phyloP scores from a whole-genome alignment of 53 echinoderm and acorn worm species.

The Crossaster papposus region DNA sequence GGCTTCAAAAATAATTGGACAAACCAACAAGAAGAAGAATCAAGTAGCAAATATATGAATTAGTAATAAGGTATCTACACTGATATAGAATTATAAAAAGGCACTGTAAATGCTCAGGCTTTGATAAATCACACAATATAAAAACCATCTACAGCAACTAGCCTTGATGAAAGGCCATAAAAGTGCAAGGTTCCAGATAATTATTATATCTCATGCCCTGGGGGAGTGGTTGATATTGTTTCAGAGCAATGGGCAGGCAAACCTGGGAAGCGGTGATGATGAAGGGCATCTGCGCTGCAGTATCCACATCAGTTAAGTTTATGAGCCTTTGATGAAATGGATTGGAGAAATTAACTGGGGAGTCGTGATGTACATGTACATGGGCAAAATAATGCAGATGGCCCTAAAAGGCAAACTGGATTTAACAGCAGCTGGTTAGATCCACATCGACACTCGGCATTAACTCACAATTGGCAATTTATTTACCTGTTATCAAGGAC shows the following conservation, averaged over 20 bases:
- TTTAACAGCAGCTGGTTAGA: too few species aligned
- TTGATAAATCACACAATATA: background rate
- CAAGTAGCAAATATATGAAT: background rate
- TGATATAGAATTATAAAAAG: too few species aligned
- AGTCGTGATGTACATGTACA: too few species aligned
- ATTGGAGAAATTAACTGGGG: background rate
- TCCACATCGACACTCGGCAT: too few species aligned
- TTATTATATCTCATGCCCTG: background rate
- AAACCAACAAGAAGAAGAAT: background rate
- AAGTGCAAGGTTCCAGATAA: background rate
- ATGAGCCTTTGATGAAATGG: background rate
- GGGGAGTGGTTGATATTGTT: conserved; percentile 19
- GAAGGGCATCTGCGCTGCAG: background rate
- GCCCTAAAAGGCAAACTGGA: too few species aligned
- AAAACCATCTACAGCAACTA: background rate
- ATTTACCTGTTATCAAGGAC: too few species aligned
- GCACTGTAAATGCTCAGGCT: background rate
- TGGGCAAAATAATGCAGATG: too few species aligned
- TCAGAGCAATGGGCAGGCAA: conserved; percentile 33
- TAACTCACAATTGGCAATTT: too few species aligned
- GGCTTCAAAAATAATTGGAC: background rate
- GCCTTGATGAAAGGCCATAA: conserved; percentile 28
- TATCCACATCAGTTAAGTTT: conserved; percentile 37
- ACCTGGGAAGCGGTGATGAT: background rate
- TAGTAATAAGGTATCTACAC: background rate